Conservation (phyloP, 2,888 invertebrate genomes). For the Azorinus chamasolen region DNA sequence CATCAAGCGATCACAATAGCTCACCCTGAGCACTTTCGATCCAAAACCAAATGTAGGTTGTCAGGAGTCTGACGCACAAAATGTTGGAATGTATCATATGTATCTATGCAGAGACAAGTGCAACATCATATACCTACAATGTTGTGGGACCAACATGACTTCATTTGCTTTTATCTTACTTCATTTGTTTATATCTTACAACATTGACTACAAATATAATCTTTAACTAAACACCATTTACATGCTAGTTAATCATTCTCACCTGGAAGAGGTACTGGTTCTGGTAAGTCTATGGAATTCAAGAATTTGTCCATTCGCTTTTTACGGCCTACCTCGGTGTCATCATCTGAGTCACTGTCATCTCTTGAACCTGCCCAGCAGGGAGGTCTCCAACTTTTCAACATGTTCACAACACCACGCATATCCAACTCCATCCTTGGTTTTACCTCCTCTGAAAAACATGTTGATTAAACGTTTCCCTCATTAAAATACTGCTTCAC, state of each 20-base stretch:
- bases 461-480: not conserved
- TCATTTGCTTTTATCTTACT: too few relatives aligned
- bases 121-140: too few relatives aligned
- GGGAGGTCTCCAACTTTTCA: constrained; percentile 77
- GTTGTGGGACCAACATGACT: too few relatives aligned
- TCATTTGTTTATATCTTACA: too few relatives aligned
- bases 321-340: constrained; percentile 34
- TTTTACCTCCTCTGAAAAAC: constrained; percentile 65
- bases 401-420: constrained; percentile 67
- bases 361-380: constrained; percentile 69
- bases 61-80: too few relatives aligned
- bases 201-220: too few relatives aligned
- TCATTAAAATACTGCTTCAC: not conserved
- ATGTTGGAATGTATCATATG: too few relatives aligned
- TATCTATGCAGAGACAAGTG: too few relatives aligned
- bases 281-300: constrained; percentile 20
- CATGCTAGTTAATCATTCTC: not conserved
- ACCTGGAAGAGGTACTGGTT: constrained; percentile 1
- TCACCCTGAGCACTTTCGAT: too few relatives aligned
- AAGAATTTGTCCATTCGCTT: not conserved
- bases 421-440: constrained; percentile 71
- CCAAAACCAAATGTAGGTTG: too few relatives aligned
- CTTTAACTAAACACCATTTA: too few relatives aligned
- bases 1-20: too few relatives aligned
- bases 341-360: constrained; percentile 65